Conservation (phyloP, 2,113 vertebrate species). For the Terrapene triunguis region DNA sequence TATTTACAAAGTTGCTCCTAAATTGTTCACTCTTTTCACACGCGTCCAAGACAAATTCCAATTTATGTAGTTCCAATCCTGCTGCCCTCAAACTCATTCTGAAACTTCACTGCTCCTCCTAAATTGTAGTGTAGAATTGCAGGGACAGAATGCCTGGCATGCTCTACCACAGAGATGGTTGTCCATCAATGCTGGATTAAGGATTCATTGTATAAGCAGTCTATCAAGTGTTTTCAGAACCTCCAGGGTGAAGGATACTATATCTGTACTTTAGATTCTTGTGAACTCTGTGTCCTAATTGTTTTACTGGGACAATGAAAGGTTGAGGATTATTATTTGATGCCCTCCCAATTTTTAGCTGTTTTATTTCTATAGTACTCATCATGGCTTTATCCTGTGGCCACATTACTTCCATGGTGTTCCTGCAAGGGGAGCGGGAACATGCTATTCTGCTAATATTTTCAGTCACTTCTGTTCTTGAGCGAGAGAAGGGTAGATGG, state of each 20-base stretch:
- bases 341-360: neutral
- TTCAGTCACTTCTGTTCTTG: neutral
- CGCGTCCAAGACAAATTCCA: neutral
- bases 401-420: neutral
- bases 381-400: neutral
- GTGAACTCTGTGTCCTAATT: neutral
- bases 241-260: neutral
- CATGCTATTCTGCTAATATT: neutral
- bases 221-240: neutral
- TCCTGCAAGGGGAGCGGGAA: neutral
- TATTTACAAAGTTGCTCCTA: neutral
- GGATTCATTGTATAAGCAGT: neutral
- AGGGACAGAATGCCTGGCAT: neutral
- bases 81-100: neutral
- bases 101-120: neutral
- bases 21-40: neutral
- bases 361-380: neutral
- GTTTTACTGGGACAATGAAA: neutral
- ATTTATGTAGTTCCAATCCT: neutral
- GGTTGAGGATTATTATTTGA: neutral
- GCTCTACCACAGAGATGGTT: neutral
- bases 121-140: neutral
- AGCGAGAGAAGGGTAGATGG: neutral
- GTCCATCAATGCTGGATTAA: neutral
- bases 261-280: accelerated